Evolutionary conservation across 2,113 vertebrate species (phyloP).

Genomic region (Anarhynchus alexandrinus): DNA sequence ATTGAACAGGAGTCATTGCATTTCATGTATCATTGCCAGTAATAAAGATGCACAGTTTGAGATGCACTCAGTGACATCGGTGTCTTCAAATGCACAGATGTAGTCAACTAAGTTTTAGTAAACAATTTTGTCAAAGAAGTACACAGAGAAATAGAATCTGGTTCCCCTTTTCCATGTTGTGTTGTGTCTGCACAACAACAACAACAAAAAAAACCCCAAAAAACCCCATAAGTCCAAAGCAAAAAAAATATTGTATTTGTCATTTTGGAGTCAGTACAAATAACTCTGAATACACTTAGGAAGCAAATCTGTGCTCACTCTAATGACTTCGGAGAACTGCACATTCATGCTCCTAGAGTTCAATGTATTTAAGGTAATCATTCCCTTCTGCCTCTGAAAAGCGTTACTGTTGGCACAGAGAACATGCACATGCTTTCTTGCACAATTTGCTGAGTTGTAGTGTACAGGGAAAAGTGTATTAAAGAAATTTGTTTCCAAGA

Average conservation of each 20-base stretch:
- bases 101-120: neutral
- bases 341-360: neutral
- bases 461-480: neutral
- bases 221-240: neutral
- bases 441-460: neutral
- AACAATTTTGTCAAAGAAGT: neutral
- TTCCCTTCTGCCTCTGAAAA: neutral
- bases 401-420: neutral
- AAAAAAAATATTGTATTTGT: neutral
- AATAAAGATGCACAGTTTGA: neutral
- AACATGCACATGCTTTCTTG: neutral
- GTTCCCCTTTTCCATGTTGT: neutral
- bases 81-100: neutral
- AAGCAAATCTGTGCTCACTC: neutral
- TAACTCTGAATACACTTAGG: neutral
- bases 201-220: too few species aligned
- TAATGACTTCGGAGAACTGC: conserved; percentile 1
- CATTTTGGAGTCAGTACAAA: neutral
- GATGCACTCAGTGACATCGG: neutral
- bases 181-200: neutral
- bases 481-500: conserved; percentile 11
- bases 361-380: conserved; percentile 21
- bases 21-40: neutral
- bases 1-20: neutral
- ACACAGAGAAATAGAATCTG: neutral